Percentiles rank a stretch among this genome's conserved stretches.
phyloP scores from a whole-genome alignment of 2,888 invertebrate species.

The Eudemis profundana region DNA sequence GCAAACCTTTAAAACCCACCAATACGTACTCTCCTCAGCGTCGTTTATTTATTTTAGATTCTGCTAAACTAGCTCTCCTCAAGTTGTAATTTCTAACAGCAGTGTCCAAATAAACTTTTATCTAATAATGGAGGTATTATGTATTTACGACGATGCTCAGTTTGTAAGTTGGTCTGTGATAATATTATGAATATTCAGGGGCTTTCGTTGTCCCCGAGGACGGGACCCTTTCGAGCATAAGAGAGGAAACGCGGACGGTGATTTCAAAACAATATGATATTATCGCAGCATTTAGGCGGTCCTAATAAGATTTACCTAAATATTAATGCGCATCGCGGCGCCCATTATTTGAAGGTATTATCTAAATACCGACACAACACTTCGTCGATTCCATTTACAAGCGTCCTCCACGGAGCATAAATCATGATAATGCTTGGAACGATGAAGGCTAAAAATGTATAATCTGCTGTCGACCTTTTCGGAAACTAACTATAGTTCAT shows the following conservation, averaged over 20 bases:
- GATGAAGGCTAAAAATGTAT: conserved; percentile 60
- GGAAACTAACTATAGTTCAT: conserved; percentile 53
- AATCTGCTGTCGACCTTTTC: conserved; percentile 52
- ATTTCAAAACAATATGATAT: conserved; percentile 84
- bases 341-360: conserved; percentile 82
- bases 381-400: conserved; percentile 64
- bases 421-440: conserved; percentile 53
- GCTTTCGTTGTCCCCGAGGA: conserved; percentile 75
- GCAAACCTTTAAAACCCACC: conserved; percentile 69
- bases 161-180: conserved; percentile 79
- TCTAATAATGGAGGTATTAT: conserved; percentile 68
- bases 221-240: conserved; percentile 81
- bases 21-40: conserved; percentile 46
- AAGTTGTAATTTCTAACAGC: conserved; percentile 45
- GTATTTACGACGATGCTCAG: conserved; percentile 74
- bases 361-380: conserved; percentile 70
- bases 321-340: conserved; percentile 82
- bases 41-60: conserved; percentile 2
- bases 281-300: conserved; percentile 82
- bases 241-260: conserved; percentile 81
- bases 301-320: conserved; percentile 85
- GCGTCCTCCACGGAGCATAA: conserved; percentile 56
- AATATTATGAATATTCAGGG: conserved; percentile 82
- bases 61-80: not conserved
- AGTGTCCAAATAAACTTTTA: conserved; percentile 54